Base-by-base conservation (phyloP, 2,113 vertebrate species). In the Anas platyrhynchos region DNA sequence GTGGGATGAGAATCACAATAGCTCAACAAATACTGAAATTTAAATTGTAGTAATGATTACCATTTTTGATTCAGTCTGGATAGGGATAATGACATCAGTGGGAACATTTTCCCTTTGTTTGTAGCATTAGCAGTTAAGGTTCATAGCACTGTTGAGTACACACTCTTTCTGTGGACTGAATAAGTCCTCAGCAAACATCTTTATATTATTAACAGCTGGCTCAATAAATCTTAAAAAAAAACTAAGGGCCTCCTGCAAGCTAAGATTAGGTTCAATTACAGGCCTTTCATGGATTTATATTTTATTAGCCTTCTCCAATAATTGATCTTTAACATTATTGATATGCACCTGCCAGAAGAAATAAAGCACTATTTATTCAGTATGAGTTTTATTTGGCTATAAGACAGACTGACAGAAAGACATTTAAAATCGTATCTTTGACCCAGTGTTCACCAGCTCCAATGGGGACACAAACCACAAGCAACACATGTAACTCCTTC, bases 191-290 rank as follows among this genome's bases (percentile, higher is more conserved):
- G 52, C 83, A 93, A 86, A 94, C 58, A 88, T 68, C 62, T 90
- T 84, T 77, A 74, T 50, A 48, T 91, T 85, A 91, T 86, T 95
- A 96, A 56, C 77, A 96, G 44, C 85, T 83, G 79, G 73, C 22
- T 96, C 65, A 94, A 85, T 93, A 96, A 94, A 89, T 62, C 85
- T 91, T 80, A 69, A 73, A 96, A 73, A 96, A 96, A 87, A 66
- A 73, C 36, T 83, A 83, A 92, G 23, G 44, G 55, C 67, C 93
- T 94, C 80, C 77, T 96, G 71, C 72, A 95, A 95, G 78, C 72
- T 88, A 69, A 94, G 73, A 73, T 94, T 89, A 91, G 86, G 67
- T 89, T 94, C 66, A 95, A 77, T 66, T 85, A 94, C 69, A 89
- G 89, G 68, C 50, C 55, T 76, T 92, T 86, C 13, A 95, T 63